Conservation (phyloP, 2,113 vertebrate species). For the Hemibagrus wyckioides region DNA sequence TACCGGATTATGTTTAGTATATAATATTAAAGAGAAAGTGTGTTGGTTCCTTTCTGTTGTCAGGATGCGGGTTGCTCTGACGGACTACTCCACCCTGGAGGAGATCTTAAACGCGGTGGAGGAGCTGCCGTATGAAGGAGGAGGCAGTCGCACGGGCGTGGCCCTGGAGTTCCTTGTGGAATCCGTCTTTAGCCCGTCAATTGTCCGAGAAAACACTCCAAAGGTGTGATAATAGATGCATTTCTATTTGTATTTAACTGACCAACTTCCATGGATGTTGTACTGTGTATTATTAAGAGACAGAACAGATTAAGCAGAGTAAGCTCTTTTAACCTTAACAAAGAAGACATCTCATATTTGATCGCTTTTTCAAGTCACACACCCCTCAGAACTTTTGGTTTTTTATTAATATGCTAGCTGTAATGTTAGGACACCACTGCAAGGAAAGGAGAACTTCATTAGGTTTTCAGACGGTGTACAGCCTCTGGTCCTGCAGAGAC, state of each 20-base stretch:
- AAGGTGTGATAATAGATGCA: constrained; percentile 71
- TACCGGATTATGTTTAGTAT: background rate
- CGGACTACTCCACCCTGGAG: constrained; percentile 72
- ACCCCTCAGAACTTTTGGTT: background rate
- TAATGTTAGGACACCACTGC: constrained; percentile 18
- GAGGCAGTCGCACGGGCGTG: constrained; percentile 72
- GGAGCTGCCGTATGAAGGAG: constrained; percentile 71
- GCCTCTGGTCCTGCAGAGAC: constrained; percentile 46
- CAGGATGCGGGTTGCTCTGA: constrained; percentile 82
- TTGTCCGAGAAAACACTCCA: constrained; percentile 72
- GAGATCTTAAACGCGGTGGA: constrained; percentile 73
- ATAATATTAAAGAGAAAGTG: background rate
- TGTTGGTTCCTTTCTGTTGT: background rate
- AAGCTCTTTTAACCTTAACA: background rate
- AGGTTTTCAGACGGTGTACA: constrained; percentile 37
- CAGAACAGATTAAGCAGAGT: background rate
- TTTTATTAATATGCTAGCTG: background rate
- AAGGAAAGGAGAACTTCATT: constrained; percentile 36
- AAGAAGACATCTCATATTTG: constrained; percentile 1
- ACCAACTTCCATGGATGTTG: background rate
- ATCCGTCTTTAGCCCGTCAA: constrained; percentile 68
- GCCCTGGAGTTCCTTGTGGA: constrained; percentile 77
- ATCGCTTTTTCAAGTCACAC: background rate
- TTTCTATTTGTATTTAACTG: background rate
- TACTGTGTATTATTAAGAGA: background rate